Percentiles rank a stretch among this genome's conserved stretches.
Evolutionary conservation across 2,113 vertebrate species (phyloP).

Genomic region (Procavia capensis): DNA sequence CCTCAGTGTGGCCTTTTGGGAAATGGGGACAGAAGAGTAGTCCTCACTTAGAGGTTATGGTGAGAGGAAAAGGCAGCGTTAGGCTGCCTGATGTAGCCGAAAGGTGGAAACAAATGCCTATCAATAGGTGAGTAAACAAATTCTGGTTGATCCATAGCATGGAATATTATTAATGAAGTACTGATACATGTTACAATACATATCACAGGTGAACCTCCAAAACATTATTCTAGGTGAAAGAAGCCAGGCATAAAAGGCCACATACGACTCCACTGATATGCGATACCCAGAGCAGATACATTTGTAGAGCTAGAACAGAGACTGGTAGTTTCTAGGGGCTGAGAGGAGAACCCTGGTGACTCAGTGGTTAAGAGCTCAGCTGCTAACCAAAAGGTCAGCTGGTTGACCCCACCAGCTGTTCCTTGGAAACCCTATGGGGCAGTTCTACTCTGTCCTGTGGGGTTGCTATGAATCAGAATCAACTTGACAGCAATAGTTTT

Average conservation of each 20-base stretch:
- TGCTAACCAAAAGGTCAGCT: too few relatives aligned
- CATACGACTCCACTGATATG: not conserved
- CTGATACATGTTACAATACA: not conserved
- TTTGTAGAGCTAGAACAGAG: not conserved
- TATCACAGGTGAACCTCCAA: not conserved
- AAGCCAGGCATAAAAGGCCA: not conserved
- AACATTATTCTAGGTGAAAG: not conserved
- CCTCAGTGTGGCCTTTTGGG: not conserved
- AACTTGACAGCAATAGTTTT: too few relatives aligned
- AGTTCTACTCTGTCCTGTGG: too few relatives aligned
- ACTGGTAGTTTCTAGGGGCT: not conserved
- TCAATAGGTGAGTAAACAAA: not conserved
- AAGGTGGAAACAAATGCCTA: not conserved
- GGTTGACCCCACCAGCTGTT: too few relatives aligned
- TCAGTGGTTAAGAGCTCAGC: too few relatives aligned
- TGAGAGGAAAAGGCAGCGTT: not conserved
- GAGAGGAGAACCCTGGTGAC: too few relatives aligned
- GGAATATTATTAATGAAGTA: not conserved
- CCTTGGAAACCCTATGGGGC: too few relatives aligned
- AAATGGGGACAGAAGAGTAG: not conserved
- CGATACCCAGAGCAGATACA: not conserved
- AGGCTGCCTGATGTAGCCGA: not conserved
- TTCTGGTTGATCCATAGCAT: not conserved
- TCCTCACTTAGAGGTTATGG: not conserved
- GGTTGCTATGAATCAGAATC: too few relatives aligned